phyloP scores from a whole-genome alignment of 2,888 invertebrate species.

The Sarcophaga carnaria region DNA sequence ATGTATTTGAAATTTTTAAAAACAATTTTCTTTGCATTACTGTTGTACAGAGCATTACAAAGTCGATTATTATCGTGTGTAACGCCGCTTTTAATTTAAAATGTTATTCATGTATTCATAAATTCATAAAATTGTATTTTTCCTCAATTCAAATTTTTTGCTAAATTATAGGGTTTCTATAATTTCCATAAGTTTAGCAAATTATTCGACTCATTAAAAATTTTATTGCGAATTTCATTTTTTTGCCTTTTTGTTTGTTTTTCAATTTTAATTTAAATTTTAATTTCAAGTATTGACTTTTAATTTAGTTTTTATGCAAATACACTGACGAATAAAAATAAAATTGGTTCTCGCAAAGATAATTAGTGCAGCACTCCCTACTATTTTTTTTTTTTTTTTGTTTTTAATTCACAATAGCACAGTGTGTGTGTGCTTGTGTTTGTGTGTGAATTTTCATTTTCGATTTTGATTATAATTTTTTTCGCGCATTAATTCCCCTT shows the following conservation, averaged over 20 bases:
- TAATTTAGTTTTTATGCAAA: neutral
- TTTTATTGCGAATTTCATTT: neutral
- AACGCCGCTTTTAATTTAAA: too few relatives aligned
- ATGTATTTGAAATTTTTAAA: too few relatives aligned
- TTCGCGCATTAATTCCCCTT: slow-evolving; percentile 60
- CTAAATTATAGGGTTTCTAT: neutral
- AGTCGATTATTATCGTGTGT: too few relatives aligned
- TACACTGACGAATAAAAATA: neutral
- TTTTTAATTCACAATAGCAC: neutral
- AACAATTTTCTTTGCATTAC: too few relatives aligned
- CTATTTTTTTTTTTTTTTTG: neutral
- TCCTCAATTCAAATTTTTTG: neutral
- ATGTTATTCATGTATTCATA: too few relatives aligned
- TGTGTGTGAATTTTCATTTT: neutral
- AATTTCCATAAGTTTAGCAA: neutral
- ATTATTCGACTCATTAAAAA: neutral
- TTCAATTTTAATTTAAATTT: too few relatives aligned
- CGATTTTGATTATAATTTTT: neutral
- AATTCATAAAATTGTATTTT: too few relatives aligned
- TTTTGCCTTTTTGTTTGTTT: too few relatives aligned
- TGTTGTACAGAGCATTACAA: too few relatives aligned
- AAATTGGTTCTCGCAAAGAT: slow-evolving; percentile 17
- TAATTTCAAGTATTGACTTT: neutral
- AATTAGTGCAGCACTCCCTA: slow-evolving; percentile 63
- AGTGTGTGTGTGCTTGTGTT: neutral